These are phyloP conservation scores for Scaptomyza graminum DNA, from an alignment of 1,140 invertebrate species.

Conservation along the genomic window DNA sequence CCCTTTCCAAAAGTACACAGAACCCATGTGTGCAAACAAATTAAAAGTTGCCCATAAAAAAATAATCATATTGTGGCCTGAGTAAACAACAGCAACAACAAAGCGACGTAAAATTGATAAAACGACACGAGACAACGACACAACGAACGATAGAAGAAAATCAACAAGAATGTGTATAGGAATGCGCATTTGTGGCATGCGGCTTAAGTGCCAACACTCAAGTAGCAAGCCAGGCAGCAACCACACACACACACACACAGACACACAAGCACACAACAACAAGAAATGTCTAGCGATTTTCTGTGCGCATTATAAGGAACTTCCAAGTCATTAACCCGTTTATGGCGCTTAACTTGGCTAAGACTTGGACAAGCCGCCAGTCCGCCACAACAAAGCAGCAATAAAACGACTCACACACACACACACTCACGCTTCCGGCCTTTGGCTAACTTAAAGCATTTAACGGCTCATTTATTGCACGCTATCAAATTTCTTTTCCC, in stretches of 20 bases:
- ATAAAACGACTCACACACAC: conserved; percentile 62
- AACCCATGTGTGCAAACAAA: conserved; percentile 75
- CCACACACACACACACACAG: conserved; percentile 5
- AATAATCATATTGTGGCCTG: conserved; percentile 74
- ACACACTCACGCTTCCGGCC: conserved; percentile 17
- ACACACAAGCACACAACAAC: conserved; percentile 1
- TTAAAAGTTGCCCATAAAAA: conserved; percentile 80
- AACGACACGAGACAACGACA: conserved; percentile 41
- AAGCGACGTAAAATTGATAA: conserved; percentile 44
- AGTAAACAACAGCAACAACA: conserved; percentile 60
- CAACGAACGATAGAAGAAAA: no score
- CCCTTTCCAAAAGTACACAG: background rate
- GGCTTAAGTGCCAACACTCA: conserved; percentile 44
- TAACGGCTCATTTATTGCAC: conserved; percentile 79
- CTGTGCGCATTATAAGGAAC: conserved; percentile 74
- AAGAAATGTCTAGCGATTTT: conserved; percentile 44
- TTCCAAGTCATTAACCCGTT: conserved; percentile 82
- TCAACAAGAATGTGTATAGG: conserved; percentile 11
- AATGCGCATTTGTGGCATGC: conserved; percentile 37
- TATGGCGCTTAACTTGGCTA: conserved; percentile 76
- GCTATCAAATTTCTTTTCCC: conserved; percentile 32
- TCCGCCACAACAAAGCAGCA: conserved; percentile 75
- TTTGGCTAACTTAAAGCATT: conserved; percentile 66
- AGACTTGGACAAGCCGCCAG: conserved; percentile 46
- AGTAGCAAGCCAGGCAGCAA: conserved; percentile 24